Conservation (phyloP, 1,140 invertebrate genomes). For the Drosophila cardini region DNA sequence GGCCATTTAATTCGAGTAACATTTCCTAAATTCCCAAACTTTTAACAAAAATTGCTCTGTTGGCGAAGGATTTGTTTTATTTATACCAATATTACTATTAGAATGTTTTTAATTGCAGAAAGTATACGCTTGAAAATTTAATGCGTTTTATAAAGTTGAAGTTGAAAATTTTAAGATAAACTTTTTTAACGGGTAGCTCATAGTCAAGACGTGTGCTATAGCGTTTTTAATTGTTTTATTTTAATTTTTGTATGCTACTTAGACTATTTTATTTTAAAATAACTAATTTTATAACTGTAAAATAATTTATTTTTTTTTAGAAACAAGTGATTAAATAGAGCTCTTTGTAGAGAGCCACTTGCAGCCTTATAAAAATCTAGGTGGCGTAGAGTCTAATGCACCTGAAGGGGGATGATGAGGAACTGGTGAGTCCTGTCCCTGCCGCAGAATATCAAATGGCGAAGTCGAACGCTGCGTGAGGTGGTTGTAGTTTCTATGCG, state of each 20-base stretch:
- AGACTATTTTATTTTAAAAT: conserved; percentile 33
- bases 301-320: conserved; percentile 53
- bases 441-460: conserved; percentile 76
- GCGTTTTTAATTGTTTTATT: conserved; percentile 5
- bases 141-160: too few species aligned
- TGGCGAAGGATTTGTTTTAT: too few species aligned
- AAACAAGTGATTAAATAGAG: conserved; percentile 83
- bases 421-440: conserved; percentile 73
- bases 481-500: conserved; percentile 77
- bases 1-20: too few species aligned
- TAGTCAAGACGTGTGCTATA: too few species aligned
- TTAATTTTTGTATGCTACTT: conserved; percentile 20
- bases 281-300: conserved; percentile 27
- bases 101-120: too few species aligned
- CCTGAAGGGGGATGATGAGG: conserved; percentile 72
- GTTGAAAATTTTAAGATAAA: too few species aligned
- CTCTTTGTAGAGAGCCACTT: conserved; percentile 76
- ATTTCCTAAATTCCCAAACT: too few species aligned
- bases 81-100: too few species aligned
- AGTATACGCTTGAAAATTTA: too few species aligned
- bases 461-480: conserved; percentile 80
- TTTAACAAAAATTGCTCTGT: too few species aligned
- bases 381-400: conserved; percentile 80
- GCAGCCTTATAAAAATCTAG: conserved; percentile 84
- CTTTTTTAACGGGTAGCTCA: too few species aligned